phyloP scores from a whole-genome alignment of 2,888 invertebrate species.

The Clunio marinus region DNA sequence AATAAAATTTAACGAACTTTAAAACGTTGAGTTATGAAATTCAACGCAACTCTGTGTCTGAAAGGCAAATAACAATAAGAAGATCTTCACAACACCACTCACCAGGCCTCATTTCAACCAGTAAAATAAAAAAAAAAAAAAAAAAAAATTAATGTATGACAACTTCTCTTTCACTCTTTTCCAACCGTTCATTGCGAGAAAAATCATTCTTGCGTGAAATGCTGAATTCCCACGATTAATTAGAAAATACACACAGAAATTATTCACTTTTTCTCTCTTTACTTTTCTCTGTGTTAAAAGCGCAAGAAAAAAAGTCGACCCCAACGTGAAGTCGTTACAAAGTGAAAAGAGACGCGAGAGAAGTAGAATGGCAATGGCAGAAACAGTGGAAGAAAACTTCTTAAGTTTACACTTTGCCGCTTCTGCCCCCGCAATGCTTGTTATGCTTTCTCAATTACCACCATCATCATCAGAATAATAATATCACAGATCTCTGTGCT shows the following conservation, averaged over 20 bases:
- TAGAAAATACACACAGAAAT: slow-evolving; percentile 38
- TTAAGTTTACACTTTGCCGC: slow-evolving; percentile 20
- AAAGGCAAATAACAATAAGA: slow-evolving; percentile 12
- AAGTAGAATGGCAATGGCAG: not conserved
- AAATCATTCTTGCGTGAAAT: slow-evolving; percentile 38
- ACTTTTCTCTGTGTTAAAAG: not conserved
- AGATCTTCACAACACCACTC: not conserved
- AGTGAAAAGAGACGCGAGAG: not conserved
- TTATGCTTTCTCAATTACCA: slow-evolving; percentile 34
- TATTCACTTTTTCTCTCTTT: slow-evolving; percentile 20
- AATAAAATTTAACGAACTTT: slow-evolving; percentile 5
- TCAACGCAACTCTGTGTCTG: not conserved
- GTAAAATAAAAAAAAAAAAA: not conserved
- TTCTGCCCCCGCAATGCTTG: not conserved
- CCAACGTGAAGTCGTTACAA: not conserved
- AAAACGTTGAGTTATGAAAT: too few relatives aligned
- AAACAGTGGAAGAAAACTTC: not conserved
- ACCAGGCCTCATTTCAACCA: not conserved
- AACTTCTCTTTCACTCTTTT: not conserved
- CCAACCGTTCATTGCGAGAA: not conserved
- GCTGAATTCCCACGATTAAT: slow-evolving; percentile 39
- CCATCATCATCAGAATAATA: slow-evolving; percentile 32
- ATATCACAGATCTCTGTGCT: slow-evolving; percentile 21
- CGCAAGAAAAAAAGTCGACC: not conserved
- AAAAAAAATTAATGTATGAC: not conserved